A percentile compares a stretch with the other conserved stretches of the same genome.
phyloP scores from a whole-genome alignment of 2,888 invertebrate genomes.

The Pteria penguin region DNA sequence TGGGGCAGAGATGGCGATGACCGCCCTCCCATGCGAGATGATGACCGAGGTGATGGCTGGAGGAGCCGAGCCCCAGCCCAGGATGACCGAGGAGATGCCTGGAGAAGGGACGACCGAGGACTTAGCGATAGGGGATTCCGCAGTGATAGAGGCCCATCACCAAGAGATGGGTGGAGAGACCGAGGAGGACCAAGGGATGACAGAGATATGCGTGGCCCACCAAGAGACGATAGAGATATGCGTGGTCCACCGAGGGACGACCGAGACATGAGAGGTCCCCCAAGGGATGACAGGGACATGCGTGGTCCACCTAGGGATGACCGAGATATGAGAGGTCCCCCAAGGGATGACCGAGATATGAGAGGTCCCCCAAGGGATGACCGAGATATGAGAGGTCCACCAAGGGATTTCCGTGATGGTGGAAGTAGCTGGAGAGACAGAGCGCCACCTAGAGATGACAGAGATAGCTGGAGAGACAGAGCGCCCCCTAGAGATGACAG shows the following conservation, averaged over 20 bases:
- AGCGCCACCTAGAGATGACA: conserved; percentile 32
- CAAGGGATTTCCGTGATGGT: conserved; percentile 40
- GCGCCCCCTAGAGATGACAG: conserved; percentile 37
- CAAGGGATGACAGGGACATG: conserved; percentile 33
- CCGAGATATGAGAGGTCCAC: conserved; percentile 46
- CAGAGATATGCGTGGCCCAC: conserved; percentile 26
- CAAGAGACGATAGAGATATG: conserved; percentile 4
- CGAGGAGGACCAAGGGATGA: conserved; percentile 44
- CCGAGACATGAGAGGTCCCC: conserved; percentile 14
- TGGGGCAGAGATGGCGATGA: background rate
- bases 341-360: conserved; percentile 46
- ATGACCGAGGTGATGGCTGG: conserved; percentile 25
- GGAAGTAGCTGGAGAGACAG: conserved; percentile 32
- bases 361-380: conserved; percentile 39
- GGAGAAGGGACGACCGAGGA: background rate
- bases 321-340: conserved; percentile 42
- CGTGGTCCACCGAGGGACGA: conserved; percentile 28
- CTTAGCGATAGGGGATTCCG: background rate
- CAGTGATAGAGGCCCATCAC: conserved; percentile 18
- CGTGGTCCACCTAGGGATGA: conserved; percentile 43
- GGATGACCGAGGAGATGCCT: conserved; percentile 16
- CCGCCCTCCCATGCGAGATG: background rate
- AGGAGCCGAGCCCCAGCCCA: conserved; percentile 21
- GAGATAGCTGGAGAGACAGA: conserved; percentile 30
- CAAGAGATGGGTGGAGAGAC: conserved; percentile 46